These are phyloP conservation scores for Monodelphis domestica DNA, from an alignment of 2,797 vertebrate species.

Conservation along the genomic window DNA sequence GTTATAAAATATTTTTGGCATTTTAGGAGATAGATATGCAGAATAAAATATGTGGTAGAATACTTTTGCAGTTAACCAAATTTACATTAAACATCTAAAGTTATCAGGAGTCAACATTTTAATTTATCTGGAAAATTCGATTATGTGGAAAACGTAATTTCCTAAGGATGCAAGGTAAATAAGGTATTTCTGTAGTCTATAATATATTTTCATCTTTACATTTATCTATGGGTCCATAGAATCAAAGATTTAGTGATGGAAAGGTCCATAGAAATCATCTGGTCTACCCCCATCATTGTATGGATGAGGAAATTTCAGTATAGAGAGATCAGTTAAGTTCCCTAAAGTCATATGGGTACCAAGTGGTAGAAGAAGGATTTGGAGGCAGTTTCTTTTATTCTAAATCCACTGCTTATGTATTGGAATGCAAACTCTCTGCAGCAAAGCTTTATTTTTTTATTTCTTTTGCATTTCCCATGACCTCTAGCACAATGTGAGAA, in stretches of 20 bases:
- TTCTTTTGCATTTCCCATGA: not conserved
- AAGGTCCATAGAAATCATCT: not conserved
- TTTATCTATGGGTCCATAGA: not conserved
- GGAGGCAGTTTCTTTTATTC: not conserved
- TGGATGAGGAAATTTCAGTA: not conserved
- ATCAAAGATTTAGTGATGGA: not conserved
- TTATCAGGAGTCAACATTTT: not conserved
- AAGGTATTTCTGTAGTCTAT: not conserved
- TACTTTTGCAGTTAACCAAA: not conserved
- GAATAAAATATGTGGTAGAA: not conserved
- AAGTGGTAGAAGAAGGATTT: not conserved
- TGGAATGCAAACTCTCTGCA: not conserved
- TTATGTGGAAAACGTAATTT: not conserved
- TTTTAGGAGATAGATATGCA: not conserved
- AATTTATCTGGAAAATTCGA: slow-evolving; percentile 10
- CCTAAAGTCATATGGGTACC: not conserved
- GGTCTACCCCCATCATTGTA: not conserved
- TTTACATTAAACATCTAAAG: not conserved
- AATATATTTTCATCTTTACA: not conserved
- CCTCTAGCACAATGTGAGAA: not conserved
- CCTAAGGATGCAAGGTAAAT: not conserved
- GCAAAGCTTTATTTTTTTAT: not conserved
- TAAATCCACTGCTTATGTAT: not conserved
- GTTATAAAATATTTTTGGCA: not conserved
- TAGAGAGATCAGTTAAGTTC: not conserved